Conservation (phyloP, 2,888 invertebrate species). For the Cataglyphis livida region DNA sequence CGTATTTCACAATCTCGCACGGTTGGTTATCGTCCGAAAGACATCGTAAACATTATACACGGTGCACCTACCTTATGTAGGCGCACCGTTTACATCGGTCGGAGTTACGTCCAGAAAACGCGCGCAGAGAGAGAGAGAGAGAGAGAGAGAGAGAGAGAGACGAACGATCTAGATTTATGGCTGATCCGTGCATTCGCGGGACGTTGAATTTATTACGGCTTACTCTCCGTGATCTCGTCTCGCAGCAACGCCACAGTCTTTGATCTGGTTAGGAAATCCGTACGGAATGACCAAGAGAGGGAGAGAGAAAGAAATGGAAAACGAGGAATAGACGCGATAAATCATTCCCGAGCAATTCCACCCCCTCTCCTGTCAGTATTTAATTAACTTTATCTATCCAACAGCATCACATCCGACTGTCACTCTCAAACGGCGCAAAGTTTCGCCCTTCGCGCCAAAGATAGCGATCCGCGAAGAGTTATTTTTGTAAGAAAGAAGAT, state of each 20-base stretch:
- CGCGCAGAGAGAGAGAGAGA: slow-evolving; percentile 49
- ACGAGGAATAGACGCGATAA: slow-evolving; percentile 21
- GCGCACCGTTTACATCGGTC: slow-evolving; percentile 63
- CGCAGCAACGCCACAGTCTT: slow-evolving; percentile 54
- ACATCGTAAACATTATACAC: slow-evolving; percentile 68
- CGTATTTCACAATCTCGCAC: slow-evolving; percentile 55
- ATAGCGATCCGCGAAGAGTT: neutral
- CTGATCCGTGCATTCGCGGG: slow-evolving; percentile 70
- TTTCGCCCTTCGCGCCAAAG: neutral
- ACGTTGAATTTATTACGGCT: slow-evolving; percentile 74
- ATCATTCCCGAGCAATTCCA: slow-evolving; percentile 43
- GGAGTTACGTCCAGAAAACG: slow-evolving; percentile 68
- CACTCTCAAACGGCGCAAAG: slow-evolving; percentile 5
- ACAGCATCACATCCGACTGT: slow-evolving; percentile 14
- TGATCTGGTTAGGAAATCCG: slow-evolving; percentile 64
- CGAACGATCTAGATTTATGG: slow-evolving; percentile 77
- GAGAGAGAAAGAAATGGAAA: slow-evolving; percentile 9
- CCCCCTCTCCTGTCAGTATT: slow-evolving; percentile 20
- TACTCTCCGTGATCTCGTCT: slow-evolving; percentile 56
- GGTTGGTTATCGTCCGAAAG: slow-evolving; percentile 68
- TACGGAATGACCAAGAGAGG: slow-evolving; percentile 50
- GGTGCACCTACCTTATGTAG: slow-evolving; percentile 23
- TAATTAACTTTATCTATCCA: slow-evolving; percentile 56
- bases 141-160: neutral
- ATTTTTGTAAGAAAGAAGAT: slow-evolving; percentile 9